These are phyloP conservation scores for Ectemnius continuus DNA, from an alignment of 2,888 invertebrate species.

Conservation along the genomic window DNA sequence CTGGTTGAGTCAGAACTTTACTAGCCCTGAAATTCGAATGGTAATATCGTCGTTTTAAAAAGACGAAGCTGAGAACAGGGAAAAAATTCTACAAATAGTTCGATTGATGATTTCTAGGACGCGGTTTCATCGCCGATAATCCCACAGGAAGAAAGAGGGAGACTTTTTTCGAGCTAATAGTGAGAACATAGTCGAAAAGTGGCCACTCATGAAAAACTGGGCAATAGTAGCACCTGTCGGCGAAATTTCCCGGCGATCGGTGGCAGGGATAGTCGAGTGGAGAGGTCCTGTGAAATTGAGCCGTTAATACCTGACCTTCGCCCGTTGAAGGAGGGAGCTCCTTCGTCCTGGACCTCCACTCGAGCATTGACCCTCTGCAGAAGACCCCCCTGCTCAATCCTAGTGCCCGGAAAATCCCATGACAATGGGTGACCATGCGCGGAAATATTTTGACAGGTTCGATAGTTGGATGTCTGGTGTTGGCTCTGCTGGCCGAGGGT, in stretches of 20 bases:
- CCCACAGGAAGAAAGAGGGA: background rate
- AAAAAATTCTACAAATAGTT: background rate
- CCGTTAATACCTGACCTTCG: conserved; percentile 70
- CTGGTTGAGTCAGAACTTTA: conserved; percentile 3
- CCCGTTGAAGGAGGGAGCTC: conserved; percentile 23
- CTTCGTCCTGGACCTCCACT: conserved; percentile 37
- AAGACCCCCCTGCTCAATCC: conserved; percentile 60
- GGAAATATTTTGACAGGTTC: conserved; percentile 72
- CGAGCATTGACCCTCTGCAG: conserved; percentile 48
- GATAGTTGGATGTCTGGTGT: conserved; percentile 18
- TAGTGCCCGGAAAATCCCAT: conserved; percentile 50
- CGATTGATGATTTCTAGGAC: background rate
- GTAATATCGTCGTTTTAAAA: background rate
- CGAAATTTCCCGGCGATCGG: conserved; percentile 38
- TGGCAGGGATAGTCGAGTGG: conserved; percentile 25
- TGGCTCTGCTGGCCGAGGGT: no score
- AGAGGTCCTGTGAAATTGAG: conserved; percentile 74
- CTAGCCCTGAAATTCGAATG: conserved; percentile 23
- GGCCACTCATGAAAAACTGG: conserved; percentile 6
- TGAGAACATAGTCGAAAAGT: conserved; percentile 52
- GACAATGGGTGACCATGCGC: conserved; percentile 49
- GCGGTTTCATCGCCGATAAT: conserved; percentile 21
- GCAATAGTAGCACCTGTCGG: conserved; percentile 53
- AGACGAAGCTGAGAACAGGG: background rate
- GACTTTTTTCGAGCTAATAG: background rate